Base-by-base conservation (phyloP, 30 jellyfish, hydroid and myxozoan species). In the Aurelia aurita complex sp. Pacific region DNA sequence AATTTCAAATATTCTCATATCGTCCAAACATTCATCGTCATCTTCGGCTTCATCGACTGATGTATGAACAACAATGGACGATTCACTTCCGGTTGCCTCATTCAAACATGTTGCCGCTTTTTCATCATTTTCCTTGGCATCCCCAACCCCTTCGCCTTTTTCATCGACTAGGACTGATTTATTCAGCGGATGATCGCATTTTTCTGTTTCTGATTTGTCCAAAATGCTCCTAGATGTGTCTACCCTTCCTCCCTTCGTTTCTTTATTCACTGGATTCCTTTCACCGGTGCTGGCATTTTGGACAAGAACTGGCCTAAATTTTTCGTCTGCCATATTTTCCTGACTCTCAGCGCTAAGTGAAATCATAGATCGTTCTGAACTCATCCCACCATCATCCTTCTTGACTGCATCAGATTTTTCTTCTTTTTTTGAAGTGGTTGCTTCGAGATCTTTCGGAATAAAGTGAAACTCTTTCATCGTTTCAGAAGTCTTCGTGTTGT, bases 1-100 rank as follows among this genome's bases (percentile, higher is more conserved):
- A 50, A 38, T 52, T 43, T 81, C 90, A 69, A 81, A 81, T 2
- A 66, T 53, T 32, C 90, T 73, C 90, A 81, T 81, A 57, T 81
- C 90, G 54, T 81, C 90, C 7, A 81, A 69, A 40, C 54, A 81
- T 36, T 81, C 80, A 9, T 61, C 29, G 5, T 65, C 83, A 51
- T 42, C 17, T 50, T 67, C 71, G 15, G 69, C 73, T 7, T 38
- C 17, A 34, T 81, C 78, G 16, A 17, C 16, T 5, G 33, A 67
- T 53, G 36, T n/a, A 59, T 10, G 59, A 10, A 8, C 71, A 77
- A 33, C 66, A n/a, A 23, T n/a, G 40, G 14, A n/a, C 29, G 35
- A 71, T 35, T n/a, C 55, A 52, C 62, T 62, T 59, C 62, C 85
- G 19, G 57, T 75, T 75, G 60, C 35, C 11, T n/a, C 74, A 14